Base-by-base conservation (phyloP, 2,888 invertebrate genomes). In the Cylloceria caligata region DNA sequence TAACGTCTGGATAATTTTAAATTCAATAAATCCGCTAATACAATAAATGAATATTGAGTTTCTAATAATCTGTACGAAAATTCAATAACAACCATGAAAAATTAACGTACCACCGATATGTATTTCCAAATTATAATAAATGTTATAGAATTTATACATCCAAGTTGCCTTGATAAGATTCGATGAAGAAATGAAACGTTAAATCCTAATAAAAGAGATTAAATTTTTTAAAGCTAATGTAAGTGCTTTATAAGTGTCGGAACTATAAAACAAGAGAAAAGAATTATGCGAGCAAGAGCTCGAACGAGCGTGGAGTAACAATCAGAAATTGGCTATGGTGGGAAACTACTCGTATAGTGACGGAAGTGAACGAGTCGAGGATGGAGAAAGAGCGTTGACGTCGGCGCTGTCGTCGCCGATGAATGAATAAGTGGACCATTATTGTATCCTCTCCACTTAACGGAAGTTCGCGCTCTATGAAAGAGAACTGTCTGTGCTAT, bases 361-460 rank as follows among this genome's bases (percentile, higher is more conserved):
- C n/a, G 49, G 39, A 49, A 21, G 49, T 11, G 47, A 16, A 60
- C 76, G 36, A 76, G 19, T 30, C 19, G 60, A 55, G 45, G 34
- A 65, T 67, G 55, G 55, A 60, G 30, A 64, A 64, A 60, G 73
- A 60, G 30, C 30, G 52, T 55, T 42, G 64, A 24, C 34, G 30
- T 71, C 34, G 62, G 24, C 24, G 67, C 19, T 13, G 69, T 77
- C 62, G 77, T 71, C 52, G 62, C 47, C 55, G 77, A 71, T 71
- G 77, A 77, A 69, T 77, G 64, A 71, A 65, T 55, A 65, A 71
- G 71, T 77, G 77, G 62, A 24, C 77, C 34, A 45, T 77, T 55
- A 77, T 77, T 77, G 69, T 77, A 69, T 71, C 49, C 36, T 71
- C 21, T 24, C 55, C 34, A 55, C 65, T 71, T 52, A 21, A 24